These are phyloP conservation scores for Zenarchopterus dispar DNA, from an alignment of 2,797 vertebrate genomes.

Conservation along the genomic window DNA sequence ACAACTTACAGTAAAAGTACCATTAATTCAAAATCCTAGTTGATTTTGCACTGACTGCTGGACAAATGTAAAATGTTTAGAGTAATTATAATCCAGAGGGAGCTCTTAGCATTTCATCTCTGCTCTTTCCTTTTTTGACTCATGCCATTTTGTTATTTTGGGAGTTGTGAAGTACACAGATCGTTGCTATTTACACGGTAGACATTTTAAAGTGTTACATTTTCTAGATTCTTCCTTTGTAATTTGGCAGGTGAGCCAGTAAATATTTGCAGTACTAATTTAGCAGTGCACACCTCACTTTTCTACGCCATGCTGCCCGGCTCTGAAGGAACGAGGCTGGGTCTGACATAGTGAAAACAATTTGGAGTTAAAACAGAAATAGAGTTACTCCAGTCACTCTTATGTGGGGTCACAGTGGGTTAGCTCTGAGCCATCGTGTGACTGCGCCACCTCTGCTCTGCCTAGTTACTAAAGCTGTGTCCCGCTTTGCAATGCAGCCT, in stretches of 20 bases:
- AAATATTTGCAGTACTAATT: constrained; percentile 48
- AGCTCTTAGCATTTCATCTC: not conserved
- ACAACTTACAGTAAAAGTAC: no score
- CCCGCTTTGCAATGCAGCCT: not conserved
- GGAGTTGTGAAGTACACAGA: constrained; percentile 29
- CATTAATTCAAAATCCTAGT: not conserved
- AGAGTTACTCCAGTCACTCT: not conserved
- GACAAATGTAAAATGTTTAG: not conserved
- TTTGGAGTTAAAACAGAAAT: constrained; percentile 33
- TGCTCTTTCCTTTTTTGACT: constrained; percentile 1
- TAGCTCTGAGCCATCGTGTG: constrained; percentile 4
- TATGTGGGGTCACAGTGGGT: constrained; percentile 10
- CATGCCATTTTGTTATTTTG: constrained; percentile 28
- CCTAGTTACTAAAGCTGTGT: constrained; percentile 9
- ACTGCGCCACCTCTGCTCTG: not conserved
- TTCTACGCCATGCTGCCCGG: constrained; percentile 10
- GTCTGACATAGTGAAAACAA: constrained; percentile 15
- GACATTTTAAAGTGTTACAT: constrained; percentile 46
- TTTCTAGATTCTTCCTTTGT: constrained; percentile 48
- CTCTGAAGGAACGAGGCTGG: constrained; percentile 11
- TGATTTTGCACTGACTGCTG: not conserved
- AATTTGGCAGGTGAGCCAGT: constrained; percentile 29
- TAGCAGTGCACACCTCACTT: constrained; percentile 27
- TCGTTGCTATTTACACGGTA: constrained; percentile 40
- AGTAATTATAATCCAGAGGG: not conserved